Evolutionary conservation across 1,140 invertebrate genomes (phyloP).

Genomic region (Atta texana): DNA sequence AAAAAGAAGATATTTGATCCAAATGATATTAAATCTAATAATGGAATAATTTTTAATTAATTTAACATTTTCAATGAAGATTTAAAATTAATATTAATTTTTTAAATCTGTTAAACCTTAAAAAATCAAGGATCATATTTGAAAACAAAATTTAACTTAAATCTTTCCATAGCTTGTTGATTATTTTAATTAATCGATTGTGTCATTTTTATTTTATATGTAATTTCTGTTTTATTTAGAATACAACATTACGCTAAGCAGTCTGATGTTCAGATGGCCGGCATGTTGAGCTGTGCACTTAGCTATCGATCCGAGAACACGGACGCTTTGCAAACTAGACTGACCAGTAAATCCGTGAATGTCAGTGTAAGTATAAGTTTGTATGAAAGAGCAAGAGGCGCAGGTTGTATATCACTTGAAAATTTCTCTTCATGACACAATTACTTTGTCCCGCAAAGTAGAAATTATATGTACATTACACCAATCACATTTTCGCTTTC

Average conservation of each 20-base stretch:
- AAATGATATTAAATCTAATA: not conserved
- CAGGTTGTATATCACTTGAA: constrained; percentile 22
- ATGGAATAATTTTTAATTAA: not conserved
- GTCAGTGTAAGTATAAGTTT: constrained; percentile 85
- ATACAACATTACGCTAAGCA: constrained; percentile 92
- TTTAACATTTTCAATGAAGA: not conserved
- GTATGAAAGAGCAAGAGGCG: constrained; percentile 30
- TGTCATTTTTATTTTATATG: not conserved
- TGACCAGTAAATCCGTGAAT: constrained; percentile 85
- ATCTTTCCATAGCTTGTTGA: not conserved
- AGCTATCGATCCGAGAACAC: constrained; percentile 86
- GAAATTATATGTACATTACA: constrained; percentile 27
- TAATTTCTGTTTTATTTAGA: constrained; percentile 84
- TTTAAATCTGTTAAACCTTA: not conserved
- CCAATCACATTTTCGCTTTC: constrained; percentile 65
- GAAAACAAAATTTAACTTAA: not conserved
- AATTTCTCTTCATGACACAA: constrained; percentile 41
- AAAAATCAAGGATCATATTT: not conserved
- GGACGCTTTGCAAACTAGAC: constrained; percentile 79
- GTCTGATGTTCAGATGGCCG: constrained; percentile 96
- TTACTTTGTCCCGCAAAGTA: constrained; percentile 1
- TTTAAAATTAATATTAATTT: too few species aligned
- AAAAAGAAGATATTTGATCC: not conserved
- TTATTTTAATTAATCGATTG: not conserved
- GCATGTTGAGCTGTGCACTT: constrained; percentile 96